Percentiles rank a stretch among this genome's conserved stretches.
Evolutionary conservation across 2,113 vertebrate species (phyloP).

Genomic region (Cichladusa arquata): DNA sequence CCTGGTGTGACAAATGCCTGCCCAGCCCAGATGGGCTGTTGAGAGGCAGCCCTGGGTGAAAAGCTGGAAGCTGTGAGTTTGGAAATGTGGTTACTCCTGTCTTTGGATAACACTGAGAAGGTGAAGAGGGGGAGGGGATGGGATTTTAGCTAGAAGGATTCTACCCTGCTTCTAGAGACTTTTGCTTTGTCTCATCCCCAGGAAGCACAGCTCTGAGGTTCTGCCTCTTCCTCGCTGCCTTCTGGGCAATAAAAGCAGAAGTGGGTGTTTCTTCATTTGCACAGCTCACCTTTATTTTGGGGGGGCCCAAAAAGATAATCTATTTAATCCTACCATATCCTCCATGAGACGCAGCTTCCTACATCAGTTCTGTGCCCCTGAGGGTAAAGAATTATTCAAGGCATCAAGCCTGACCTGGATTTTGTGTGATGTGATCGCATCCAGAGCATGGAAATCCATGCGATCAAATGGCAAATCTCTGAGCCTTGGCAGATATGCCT

Average conservation of each 20-base stretch:
- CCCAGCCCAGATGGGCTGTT: background rate
- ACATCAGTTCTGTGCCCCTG: conserved; percentile 39
- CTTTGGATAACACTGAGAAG: background rate
- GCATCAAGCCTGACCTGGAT: conserved; percentile 64
- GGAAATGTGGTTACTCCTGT: background rate
- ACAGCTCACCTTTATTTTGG: conserved; percentile 15
- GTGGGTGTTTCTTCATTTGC: background rate
- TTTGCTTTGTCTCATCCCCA: background rate
- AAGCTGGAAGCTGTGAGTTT: background rate
- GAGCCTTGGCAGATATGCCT: conserved; percentile 68
- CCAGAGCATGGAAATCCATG: conserved; percentile 63
- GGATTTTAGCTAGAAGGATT: background rate
- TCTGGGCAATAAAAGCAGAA: background rate
- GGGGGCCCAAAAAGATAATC: conserved; percentile 28
- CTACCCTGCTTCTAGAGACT: background rate
- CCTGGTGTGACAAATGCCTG: rapidly evolving
- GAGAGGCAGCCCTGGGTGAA: background rate
- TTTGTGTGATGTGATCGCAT: conserved; percentile 63
- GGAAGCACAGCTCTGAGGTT: background rate
- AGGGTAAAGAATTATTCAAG: conserved; percentile 61
- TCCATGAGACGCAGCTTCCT: background rate
- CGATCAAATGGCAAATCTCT: conserved; percentile 65
- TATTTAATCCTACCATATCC: conserved; percentile 37
- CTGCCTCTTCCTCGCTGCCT: background rate
- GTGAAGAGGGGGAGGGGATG: background rate